phyloP scores from a whole-genome alignment of 2,797 vertebrate genomes.

The Acanthornis magna region DNA sequence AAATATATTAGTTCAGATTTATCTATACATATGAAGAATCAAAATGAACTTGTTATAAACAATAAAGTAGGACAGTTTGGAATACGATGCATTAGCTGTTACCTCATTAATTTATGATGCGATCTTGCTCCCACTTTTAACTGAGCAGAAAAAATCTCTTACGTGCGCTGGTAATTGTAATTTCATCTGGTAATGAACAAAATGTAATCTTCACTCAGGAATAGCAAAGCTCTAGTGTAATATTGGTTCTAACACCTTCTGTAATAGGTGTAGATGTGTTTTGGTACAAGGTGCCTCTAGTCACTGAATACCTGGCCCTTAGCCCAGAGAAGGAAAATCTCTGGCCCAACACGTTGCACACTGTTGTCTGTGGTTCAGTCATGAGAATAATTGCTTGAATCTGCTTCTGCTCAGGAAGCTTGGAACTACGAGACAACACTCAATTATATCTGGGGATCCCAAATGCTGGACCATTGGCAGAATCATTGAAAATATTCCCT shows the following conservation, averaged over 20 bases:
- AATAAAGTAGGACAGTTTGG: neutral
- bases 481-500: neutral
- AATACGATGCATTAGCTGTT: neutral
- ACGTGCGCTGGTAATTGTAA: neutral
- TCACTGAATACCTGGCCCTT: constrained; percentile 7
- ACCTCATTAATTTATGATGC: neutral
- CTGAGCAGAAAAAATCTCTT: neutral
- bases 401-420: neutral
- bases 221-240: neutral
- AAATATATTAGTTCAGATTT: neutral
- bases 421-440: neutral
- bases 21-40: neutral
- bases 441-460: neutral
- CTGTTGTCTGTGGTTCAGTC: neutral
- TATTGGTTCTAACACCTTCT: neutral
- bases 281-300: constrained; percentile 12
- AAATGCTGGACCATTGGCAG: neutral
- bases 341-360: neutral
- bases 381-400: constrained; percentile 8
- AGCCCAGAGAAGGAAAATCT: constrained; percentile 16
- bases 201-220: neutral
- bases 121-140: neutral
- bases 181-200: neutral
- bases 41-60: neutral
- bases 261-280: constrained; percentile 30